Evolutionary conservation across 2,888 invertebrate species (phyloP), one percentile per base, ranked within the genome.

Genomic region (Cephus sareptanus): DNA sequence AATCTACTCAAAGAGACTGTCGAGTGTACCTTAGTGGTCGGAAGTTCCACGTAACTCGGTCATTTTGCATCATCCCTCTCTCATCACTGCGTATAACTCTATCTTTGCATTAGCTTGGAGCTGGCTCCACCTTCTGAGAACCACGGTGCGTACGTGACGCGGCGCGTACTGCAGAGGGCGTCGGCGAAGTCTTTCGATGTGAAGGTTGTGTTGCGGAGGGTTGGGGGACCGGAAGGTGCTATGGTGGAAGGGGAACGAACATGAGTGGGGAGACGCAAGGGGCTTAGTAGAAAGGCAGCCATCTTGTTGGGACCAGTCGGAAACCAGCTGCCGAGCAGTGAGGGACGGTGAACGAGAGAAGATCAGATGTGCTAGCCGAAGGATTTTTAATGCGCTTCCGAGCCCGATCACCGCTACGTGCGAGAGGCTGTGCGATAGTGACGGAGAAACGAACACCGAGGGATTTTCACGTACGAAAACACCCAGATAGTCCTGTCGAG

Each of bases 241-340:
- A 6, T 31, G 75, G 12, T 33, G 70, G 4, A 15, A 34, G 56
- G 31, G 30, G 33, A 73, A n/a, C 56, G 34, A 69, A 23, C 15
- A 33, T 76, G 77, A 79, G 82, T 81, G 81, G 75, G 84, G 81
- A 79, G 83, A 82, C 80, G 30, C 76, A 82, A 79, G 85, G 74
- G 76, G 79, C 76, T 81, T 83, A 83, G 79, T 85, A 84, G 76
- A 70, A 73, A 68, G 71, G 76, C 83, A 81, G 86, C 85, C 84
- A 85, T 83, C 79, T 86, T 86, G 83, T 70, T 40, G 78, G 74
- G 80, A 80, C 90, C 89, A 91, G 91, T 91, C 90, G 91, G 91
- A 89, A 91, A 91, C 90, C 90, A 91, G 84, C 91, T 90, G 91
- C 89, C 89, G 90, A 89, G 90, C 91, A 91, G 90, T 89, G 88